Base-by-base conservation (phyloP, 30 jellyfish, hydroid and myxozoan genomes). In the Aurelia sp. region DNA sequence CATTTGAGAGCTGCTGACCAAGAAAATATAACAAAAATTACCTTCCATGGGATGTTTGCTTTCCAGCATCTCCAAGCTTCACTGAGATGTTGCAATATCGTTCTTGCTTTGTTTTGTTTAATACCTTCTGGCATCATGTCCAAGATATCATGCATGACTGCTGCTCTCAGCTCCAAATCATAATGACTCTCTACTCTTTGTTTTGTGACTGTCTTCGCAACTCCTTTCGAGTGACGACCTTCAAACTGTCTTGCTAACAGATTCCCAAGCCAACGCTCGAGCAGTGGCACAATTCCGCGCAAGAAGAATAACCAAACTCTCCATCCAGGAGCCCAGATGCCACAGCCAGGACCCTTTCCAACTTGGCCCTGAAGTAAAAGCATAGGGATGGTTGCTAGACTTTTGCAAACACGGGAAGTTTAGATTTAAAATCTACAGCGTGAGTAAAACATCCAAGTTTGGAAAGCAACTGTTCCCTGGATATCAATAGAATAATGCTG, bases 1-100 rank as follows among this genome's bases (percentile, higher is more conserved):
- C 0, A 40, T 8, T 40, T 6, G 10, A 4, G 51, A 40, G 8
- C 3, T 40, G 51, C 7, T 4, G 10, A 40, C 2, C 33, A 27
- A 27, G 2, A 27, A 27, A n/a, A n/a, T n/a, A n/a, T n/a, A n/a
- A n/a, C n/a, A n/a, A n/a, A n/a, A n/a, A n/a, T 2, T 16, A 95
- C 99, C 98, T 96, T 96, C 99, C 99, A 96, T 0, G 99, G 99
- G 48, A 96, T 96, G 87, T 96, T 96, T 15, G 99, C 99, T 77
- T 96, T 96, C 99, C 99, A 96, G 88, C 99, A 96, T 69, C 99
- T 85, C 99, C 99, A 96, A 1, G 99, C 99, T 84, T 96, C 99
- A 58, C 97, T 87, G 17, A 96, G 84, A 81, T 96, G 99, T 77
- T 96, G 99, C 92, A 96, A 81, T 55, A 96, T 96, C 17, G 99